A percentile compares a stretch with the other conserved stretches of the same genome.
Evolutionary conservation across 2,888 invertebrate genomes (phyloP).

Genomic region (Didymodactylos carnosus): DNA sequence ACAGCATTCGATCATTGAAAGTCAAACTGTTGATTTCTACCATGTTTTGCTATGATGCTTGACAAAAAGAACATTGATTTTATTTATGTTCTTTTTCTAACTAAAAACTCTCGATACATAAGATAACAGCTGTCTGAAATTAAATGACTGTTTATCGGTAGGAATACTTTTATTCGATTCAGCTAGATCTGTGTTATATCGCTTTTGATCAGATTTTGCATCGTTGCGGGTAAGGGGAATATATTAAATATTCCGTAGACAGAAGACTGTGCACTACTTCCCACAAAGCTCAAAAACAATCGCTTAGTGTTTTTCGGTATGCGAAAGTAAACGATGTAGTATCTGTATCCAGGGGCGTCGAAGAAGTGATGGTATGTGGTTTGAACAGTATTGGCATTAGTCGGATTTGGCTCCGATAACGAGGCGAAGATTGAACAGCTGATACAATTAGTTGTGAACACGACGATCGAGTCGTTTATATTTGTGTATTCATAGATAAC

Average conservation of each 20-base stretch:
- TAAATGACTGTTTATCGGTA: too few species aligned
- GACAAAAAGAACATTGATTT: too few species aligned
- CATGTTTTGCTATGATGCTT: too few species aligned
- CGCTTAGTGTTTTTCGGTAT: neutral
- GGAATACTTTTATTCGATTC: too few species aligned
- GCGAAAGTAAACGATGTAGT: neutral
- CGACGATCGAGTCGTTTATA: neutral
- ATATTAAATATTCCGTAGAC: neutral
- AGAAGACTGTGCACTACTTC: neutral
- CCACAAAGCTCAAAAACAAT: neutral
- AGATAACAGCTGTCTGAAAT: too few species aligned
- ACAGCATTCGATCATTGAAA: too few species aligned
- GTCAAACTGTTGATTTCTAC: too few species aligned
- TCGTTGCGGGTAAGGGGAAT: neutral
- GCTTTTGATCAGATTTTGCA: neutral
- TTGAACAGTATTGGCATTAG: neutral
- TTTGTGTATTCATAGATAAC: neutral
- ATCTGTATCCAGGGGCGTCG: neutral
- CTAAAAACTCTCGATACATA: too few species aligned
- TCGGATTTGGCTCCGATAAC: neutral
- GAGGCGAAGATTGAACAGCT: neutral
- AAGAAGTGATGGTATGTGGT: neutral
- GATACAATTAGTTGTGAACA: neutral
- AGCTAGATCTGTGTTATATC: too few species aligned
- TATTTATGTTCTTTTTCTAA: too few species aligned